Evolutionary conservation across 2,113 vertebrate species (phyloP).

Genomic region (Eonycteris spelaea): DNA sequence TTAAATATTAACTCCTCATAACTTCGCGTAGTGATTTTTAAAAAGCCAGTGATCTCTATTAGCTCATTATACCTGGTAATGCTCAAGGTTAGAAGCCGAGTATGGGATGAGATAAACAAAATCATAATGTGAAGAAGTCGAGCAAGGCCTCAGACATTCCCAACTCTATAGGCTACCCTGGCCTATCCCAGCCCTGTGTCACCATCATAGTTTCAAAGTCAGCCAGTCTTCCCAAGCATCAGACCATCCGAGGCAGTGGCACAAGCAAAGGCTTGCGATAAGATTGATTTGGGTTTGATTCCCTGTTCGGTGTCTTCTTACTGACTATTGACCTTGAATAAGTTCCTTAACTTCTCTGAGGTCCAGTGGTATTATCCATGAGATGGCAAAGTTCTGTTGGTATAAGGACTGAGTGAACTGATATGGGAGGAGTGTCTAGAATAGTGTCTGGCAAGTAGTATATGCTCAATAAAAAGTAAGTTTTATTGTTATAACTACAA

Average conservation of each 20-base stretch:
- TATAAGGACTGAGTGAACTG: background rate
- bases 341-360: background rate
- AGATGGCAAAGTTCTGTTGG: background rate
- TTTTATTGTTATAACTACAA: background rate
- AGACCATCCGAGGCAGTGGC: background rate
- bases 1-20: conserved; percentile 61
- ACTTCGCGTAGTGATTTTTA: background rate
- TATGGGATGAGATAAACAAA: background rate
- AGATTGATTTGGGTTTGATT: background rate
- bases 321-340: background rate
- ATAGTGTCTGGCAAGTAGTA: background rate
- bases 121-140: background rate
- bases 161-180: background rate
- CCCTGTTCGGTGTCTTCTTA: background rate
- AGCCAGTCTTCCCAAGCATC: background rate
- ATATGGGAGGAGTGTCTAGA: background rate
- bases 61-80: background rate
- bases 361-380: background rate
- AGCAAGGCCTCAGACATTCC: background rate
- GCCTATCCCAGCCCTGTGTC: background rate
- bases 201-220: background rate
- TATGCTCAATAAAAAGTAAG: background rate
- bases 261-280: background rate
- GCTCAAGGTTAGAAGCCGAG: conserved; percentile 14
- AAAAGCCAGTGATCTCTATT: background rate